Base-by-base conservation (phyloP, 1,140 invertebrate species). In the Camponotus floridanus region DNA sequence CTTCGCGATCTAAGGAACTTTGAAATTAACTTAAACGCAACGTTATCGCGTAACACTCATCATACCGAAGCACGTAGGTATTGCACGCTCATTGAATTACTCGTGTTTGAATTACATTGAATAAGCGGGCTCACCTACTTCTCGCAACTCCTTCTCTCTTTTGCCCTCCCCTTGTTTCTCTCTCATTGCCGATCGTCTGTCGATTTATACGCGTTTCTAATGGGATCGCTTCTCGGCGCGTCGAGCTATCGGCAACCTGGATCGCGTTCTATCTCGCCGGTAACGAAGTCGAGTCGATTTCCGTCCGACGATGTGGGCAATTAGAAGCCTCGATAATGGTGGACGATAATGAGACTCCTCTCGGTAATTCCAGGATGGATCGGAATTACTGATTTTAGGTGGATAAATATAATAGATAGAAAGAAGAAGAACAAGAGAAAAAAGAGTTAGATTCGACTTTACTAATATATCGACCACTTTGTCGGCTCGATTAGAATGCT, bases 91-190 rank as follows among this genome's bases (percentile, higher is more conserved):
- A 76, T 76, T 76, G 55, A 74, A 61, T 74, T 74, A 74, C 33
- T 74, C 21, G 51, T 74, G 71, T 74, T 74, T 74, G 71, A 76
- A 61, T 76, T 59, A 61, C 33, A 57, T 39, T 76, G 39, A 76
- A 76, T 74, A 59, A 74, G n/a, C 55, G 36, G 39, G 55, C 55
- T 74, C 71, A 39, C 31, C 42, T 15, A 15, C 21, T 42, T 18
- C 68, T 15, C 9, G 13, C 18, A 13, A 18, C 36, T 31, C 61
- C 6, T 6, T 39, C 36, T 39, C 36, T 39, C 36, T 39, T 6
- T 51, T 5, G 15, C 48, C 18, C 13, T 51, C 48, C 18, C 13
- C 13, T 3, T 18, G 13, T 51, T 18, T 51, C 48, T 51, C 48
- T 67, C 65, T 42, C 65, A 67, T 67, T 8, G 7, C 36, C 15